These are phyloP conservation scores for Molorchus minor DNA, from an alignment of 2,888 invertebrate species.

Conservation along the genomic window DNA sequence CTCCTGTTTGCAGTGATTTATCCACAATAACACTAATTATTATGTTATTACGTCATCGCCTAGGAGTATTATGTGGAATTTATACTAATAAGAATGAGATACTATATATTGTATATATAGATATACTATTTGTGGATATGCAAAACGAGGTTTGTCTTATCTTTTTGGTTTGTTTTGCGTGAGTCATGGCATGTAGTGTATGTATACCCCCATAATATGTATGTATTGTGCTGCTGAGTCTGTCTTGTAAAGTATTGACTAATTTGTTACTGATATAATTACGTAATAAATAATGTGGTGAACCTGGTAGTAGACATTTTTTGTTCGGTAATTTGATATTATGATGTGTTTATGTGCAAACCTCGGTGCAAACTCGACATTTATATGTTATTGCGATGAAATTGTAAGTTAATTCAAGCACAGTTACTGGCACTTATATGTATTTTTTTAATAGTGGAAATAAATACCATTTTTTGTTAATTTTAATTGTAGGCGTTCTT, in stretches of 20 bases:
- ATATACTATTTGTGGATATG: too few species aligned
- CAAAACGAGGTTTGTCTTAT: too few species aligned
- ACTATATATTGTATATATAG: too few species aligned
- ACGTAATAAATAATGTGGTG: not conserved
- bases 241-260: not conserved
- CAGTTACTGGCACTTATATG: not conserved
- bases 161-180: too few species aligned
- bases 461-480: not conserved
- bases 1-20: too few species aligned
- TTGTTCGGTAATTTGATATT: not conserved
- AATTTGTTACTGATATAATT: not conserved
- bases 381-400: constrained; percentile 27
- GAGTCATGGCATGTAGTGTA: too few species aligned
- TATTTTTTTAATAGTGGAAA: not conserved
- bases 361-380: constrained; percentile 13
- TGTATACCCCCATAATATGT: too few species aligned
- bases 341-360: constrained; percentile 6
- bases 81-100: too few species aligned
- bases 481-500: not conserved
- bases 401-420: constrained; percentile 16
- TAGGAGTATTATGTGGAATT: too few species aligned
- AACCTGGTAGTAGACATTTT: not conserved
- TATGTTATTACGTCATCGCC: too few species aligned
- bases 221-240: too few species aligned
- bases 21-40: too few species aligned